Base-by-base conservation (phyloP, 2,797 vertebrate genomes). In the Haliaeetus albicilla region DNA sequence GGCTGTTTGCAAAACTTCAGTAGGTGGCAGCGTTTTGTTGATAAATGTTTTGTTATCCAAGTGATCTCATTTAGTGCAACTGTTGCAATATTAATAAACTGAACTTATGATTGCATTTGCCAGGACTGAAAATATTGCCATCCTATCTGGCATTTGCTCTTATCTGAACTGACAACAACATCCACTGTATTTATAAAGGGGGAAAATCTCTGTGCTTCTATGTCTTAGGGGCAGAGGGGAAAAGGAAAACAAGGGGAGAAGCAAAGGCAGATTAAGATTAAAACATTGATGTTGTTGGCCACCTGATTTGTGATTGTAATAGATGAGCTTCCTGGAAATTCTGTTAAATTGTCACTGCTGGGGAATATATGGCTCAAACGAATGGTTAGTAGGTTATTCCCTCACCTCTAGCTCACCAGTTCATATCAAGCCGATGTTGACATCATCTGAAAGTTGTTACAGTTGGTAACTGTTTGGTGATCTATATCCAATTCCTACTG, bases 1-100 rank as follows among this genome's bases (percentile, higher is more conserved):
- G 98, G 97, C 95, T 98, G 98, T 98, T 98, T 98, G 97, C 97
- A 98, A 98, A 98, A 98, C 98, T 98, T 98, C 98, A 98, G 98
- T 98, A 98, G 98, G 98, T 98, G 98, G 98, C 98, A 98, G 98
- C 98, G 98, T 98, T 98, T 98, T 98, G 98, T 98, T 98, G 98
- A 98, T 98, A 98, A 98, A 98, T 98, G 98, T 98, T 98, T 98
- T 98, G 98, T 98, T 98, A 98, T 98, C 98, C 97, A 97, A 98
- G 97, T 97, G 98, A 98, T 98, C 98, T 98, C 98, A 98, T 98
- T 98, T 98, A 98, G 97, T 97, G 97, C 96, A 98, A 98, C 98
- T 97, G 97, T 97, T 98, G 97, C 97, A 98, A 98, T 98, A 98
- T 98, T 98, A 98, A 98, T 98, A 98, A 97, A 98, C 98, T 98